These are phyloP conservation scores for Aspiorhynchus laticeps DNA, from an alignment of 2,113 vertebrate species.

Conservation along the genomic window DNA sequence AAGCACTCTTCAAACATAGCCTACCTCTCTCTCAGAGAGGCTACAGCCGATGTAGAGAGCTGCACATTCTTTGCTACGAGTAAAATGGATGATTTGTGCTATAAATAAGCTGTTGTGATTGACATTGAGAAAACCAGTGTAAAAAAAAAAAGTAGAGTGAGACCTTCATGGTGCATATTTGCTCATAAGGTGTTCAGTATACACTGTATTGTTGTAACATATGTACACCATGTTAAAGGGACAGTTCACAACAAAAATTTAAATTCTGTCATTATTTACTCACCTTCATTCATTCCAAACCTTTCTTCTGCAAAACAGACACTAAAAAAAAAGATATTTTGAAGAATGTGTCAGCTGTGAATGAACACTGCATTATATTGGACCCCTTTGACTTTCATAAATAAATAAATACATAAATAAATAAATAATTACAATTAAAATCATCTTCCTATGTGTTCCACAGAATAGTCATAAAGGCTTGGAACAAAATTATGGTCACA, in stretches of 20 bases:
- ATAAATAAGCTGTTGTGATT: conserved; percentile 23
- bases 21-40: conserved; percentile 27
- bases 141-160: background rate
- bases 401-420: background rate
- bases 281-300: background rate
- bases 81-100: conserved; percentile 28
- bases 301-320: background rate
- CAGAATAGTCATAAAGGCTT: background rate
- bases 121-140: conserved; percentile 8
- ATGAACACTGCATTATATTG: background rate
- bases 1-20: conserved; percentile 57
- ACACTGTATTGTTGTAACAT: background rate
- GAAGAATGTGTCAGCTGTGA: background rate
- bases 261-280: background rate
- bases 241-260: background rate
- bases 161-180: background rate
- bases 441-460: background rate
- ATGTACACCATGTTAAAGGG: background rate
- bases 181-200: background rate
- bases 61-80: background rate
- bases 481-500: background rate
- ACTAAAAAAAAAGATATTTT: background rate
- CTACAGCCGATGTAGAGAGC: conserved; percentile 7
- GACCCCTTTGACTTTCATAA: background rate
- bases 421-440: background rate